Evolutionary conservation across 2,113 vertebrate species (phyloP), one percentile per base, ranked within the genome.

Genomic region (Prunella fulvescens): DNA sequence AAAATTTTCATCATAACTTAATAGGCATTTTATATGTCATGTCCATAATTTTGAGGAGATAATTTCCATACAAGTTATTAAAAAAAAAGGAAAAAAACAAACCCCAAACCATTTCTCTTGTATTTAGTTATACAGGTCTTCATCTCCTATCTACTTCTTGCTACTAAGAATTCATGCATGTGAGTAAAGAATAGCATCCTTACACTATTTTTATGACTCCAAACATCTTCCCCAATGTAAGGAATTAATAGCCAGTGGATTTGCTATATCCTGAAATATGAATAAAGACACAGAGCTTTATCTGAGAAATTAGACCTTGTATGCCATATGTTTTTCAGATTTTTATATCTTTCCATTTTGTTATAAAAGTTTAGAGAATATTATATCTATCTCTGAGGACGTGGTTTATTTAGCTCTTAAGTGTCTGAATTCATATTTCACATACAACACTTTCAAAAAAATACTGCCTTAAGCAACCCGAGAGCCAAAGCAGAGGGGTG

Each of bases 1-100:
- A 91, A 95, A 90, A 92, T 84, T 94, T 97, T 96, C 81, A 37
- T 78, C 14, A 6, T 84, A 64, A 79, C 62, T 74, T 96, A 92
- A 88, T 44, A 77, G 67, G 47, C 40, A 89, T 50, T 96, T 97
- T 76, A 72, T 84, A 44, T 83, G 69, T 62, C 64, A 79, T 57
- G 71, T 44, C 39, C 47, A 65, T 54, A 77, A 72, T 76, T 76
- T 78, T 53, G 31, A 79, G 37, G 60, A 28, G 19, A 57, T 51
- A 78, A 62, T 64, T 86, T 57, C 57, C 50, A 66, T 39, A 23
- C 15, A 65, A 26, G 10, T 9, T 19, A 28, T 18, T 6, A 31
- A 62, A 76, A 81, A 33, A 48, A 54, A 10, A 11, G 5, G 25
- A 13, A 3, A 20, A 33, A 37, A 9, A 2, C 8, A 15, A 62